Percentiles rank a stretch among this genome's conserved stretches.
These are phyloP conservation scores for Urocyon cinereoargenteus DNA, from an alignment of 2,797 vertebrate species.

Conservation along the genomic window DNA sequence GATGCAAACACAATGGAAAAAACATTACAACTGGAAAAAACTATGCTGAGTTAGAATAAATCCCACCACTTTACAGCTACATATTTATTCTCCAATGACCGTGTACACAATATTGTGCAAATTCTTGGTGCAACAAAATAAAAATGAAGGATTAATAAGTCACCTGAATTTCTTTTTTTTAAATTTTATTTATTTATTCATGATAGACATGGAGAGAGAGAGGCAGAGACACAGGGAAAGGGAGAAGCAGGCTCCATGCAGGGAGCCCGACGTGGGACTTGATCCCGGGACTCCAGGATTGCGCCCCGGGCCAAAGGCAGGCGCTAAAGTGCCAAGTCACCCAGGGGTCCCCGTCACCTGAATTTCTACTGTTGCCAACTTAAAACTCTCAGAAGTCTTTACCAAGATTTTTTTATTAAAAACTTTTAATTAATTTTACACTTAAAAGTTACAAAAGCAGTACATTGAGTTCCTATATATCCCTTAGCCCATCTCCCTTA, in stretches of 20 bases:
- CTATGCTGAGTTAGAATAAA: background rate
- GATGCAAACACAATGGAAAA: background rate
- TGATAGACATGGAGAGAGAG: too few species aligned
- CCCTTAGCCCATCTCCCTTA: too few species aligned
- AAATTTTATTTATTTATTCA: too few species aligned
- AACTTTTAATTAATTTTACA: background rate
- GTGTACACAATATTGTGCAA: background rate
- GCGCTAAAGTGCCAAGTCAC: too few species aligned
- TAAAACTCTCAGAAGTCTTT: background rate
- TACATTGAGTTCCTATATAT: background rate
- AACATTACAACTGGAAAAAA: background rate
- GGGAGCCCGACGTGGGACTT: too few species aligned
- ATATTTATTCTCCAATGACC: background rate
- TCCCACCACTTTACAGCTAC: background rate
- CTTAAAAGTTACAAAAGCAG: background rate
- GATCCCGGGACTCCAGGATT: too few species aligned
- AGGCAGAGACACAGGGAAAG: too few species aligned
- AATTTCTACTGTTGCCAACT: slow-evolving; percentile 3
- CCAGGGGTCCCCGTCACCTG: background rate
- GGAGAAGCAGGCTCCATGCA: too few species aligned
- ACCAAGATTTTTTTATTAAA: background rate
- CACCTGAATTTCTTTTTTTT: background rate
- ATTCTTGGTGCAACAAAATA: background rate
- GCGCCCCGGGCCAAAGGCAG: too few species aligned
- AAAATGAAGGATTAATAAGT: background rate